These are phyloP conservation scores for Echeneis naucrates DNA, from an alignment of 2,797 vertebrate species.

Conservation along the genomic window DNA sequence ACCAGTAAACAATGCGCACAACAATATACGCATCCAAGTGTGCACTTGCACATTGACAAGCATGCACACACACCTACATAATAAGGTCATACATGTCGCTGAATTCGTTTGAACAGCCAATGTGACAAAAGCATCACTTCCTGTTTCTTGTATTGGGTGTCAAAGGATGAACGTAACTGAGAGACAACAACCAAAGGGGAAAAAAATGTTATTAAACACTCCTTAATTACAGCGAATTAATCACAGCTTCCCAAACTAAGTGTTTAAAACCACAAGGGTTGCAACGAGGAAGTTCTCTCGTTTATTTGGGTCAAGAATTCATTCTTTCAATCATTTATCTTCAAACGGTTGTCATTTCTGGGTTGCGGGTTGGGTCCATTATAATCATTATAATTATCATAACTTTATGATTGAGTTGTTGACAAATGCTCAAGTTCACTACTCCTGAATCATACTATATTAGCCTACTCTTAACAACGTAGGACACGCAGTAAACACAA, in stretches of 20 bases:
- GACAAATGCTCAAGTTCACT: neutral
- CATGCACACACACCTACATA: neutral
- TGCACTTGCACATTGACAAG: neutral
- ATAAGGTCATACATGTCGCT: slow-evolving; percentile 36
- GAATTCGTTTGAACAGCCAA: slow-evolving; percentile 17
- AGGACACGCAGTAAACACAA: neutral
- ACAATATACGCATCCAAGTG: neutral
- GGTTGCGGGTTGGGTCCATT: too few relatives aligned
- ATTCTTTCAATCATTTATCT: too few relatives aligned
- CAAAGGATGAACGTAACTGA: slow-evolving; percentile 13
- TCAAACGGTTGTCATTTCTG: too few relatives aligned
- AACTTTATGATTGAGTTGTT: neutral
- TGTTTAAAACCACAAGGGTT: neutral
- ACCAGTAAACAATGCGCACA: slow-evolving; percentile 9
- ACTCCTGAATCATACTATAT: neutral
- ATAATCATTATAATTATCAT: neutral
- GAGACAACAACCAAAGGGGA: slow-evolving; percentile 50
- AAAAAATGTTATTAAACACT: too few relatives aligned
- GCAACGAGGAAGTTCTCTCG: neutral
- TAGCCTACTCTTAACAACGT: neutral
- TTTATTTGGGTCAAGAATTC: neutral
- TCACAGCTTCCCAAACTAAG: neutral
- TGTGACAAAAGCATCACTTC: slow-evolving; percentile 63
- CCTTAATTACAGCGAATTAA: too few relatives aligned
- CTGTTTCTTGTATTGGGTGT: slow-evolving; percentile 55